Percentiles rank a stretch among this genome's conserved stretches.
These are phyloP conservation scores for Panagrolaimus sp. DNA, from an alignment of 1,140 invertebrate genomes.

Conservation along the genomic window DNA sequence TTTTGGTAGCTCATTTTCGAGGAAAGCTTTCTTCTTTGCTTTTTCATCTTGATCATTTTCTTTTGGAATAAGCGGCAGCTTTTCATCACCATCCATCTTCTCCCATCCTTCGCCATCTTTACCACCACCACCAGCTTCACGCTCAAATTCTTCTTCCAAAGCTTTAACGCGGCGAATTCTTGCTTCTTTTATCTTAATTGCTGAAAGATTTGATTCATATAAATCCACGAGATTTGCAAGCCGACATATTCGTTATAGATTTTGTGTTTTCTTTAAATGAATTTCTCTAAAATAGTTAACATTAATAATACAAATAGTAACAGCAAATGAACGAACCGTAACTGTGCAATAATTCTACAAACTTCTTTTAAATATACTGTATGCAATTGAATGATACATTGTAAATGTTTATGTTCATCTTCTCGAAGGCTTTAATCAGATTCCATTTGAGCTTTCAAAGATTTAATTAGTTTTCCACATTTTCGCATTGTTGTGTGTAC, in stretches of 20 bases:
- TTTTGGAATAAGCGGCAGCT: background rate
- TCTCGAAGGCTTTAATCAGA: slow-evolving; percentile 28
- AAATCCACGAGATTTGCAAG: slow-evolving; percentile 45
- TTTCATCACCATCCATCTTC: background rate
- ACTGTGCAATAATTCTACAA: slow-evolving; percentile 37
- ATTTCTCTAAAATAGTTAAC: slow-evolving; percentile 27
- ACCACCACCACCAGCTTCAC: slow-evolving; percentile 16
- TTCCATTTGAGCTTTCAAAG: slow-evolving; percentile 33
- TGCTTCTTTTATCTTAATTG: slow-evolving; percentile 22
- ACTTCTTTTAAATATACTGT: slow-evolving; percentile 46
- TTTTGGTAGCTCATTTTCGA: background rate
- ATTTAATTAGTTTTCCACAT: slow-evolving; percentile 36
- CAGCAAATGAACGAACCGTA: slow-evolving; percentile 30
- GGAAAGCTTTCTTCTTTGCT: background rate
- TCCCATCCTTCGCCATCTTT: slow-evolving; percentile 10
- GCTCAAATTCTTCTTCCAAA: slow-evolving; percentile 5
- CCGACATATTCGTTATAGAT: slow-evolving; percentile 38
- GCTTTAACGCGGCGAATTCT: background rate
- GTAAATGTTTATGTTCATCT: slow-evolving; percentile 37
- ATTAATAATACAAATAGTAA: background rate
- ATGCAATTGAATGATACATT: slow-evolving; percentile 29
- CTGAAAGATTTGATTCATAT: slow-evolving; percentile 27
- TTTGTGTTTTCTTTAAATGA: slow-evolving; percentile 39
- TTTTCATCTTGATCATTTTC: background rate
- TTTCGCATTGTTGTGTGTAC: slow-evolving; percentile 45